Conservation (phyloP, 2,797 vertebrate genomes). For the Vultur gryphus region DNA sequence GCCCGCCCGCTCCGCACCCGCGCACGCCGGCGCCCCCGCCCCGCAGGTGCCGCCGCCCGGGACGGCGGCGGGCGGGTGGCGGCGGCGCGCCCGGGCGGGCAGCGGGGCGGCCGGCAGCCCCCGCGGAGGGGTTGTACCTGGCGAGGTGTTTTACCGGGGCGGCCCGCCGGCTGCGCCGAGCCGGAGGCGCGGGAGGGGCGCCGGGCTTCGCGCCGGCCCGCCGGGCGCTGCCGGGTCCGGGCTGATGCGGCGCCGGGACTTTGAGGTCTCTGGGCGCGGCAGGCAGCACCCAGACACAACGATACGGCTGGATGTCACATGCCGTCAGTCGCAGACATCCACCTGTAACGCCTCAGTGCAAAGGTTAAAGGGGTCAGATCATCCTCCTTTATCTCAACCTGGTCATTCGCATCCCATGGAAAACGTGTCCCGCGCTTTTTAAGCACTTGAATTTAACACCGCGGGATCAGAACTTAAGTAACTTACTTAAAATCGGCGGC, state of each 20-base stretch:
- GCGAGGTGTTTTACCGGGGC: neutral
- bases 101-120: conserved; percentile 68
- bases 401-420: neutral
- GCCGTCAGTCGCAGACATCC: neutral
- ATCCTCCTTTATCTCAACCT: neutral
- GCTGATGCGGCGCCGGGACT: neutral
- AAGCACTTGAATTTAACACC: neutral
- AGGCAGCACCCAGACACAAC: neutral
- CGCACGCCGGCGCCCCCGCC: conserved; percentile 84
- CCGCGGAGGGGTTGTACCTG: neutral
- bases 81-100: neutral
- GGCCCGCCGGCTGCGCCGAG: neutral
- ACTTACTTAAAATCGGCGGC: neutral
- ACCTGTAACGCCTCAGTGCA: neutral
- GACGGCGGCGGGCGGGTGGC: neutral
- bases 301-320: neutral
- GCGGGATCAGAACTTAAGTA: neutral
- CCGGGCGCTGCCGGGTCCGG: neutral
- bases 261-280: neutral
- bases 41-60: conserved; percentile 74
- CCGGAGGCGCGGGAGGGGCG: neutral
- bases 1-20: conserved; percentile 63
- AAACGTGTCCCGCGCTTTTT: neutral
- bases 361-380: neutral
- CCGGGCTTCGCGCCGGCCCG: neutral